These are phyloP conservation scores for Pogona vitticeps DNA, from an alignment of 2,113 vertebrate genomes.

Conservation along the genomic window DNA sequence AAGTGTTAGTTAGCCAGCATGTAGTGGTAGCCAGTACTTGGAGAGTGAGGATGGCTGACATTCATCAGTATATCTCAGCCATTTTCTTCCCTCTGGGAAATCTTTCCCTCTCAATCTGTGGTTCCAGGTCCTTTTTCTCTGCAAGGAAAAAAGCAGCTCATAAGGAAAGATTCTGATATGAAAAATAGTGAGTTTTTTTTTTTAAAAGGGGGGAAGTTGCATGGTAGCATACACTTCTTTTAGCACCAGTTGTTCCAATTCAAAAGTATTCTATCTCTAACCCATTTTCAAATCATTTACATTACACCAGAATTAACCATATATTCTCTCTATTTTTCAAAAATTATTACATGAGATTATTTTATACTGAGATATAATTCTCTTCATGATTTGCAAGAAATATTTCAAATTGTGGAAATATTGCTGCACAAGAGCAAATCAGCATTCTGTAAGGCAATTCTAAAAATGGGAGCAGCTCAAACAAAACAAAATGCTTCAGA, in stretches of 20 bases:
- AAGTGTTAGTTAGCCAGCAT: neutral
- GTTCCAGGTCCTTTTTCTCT: neutral
- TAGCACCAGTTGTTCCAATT: neutral
- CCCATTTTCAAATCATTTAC: neutral
- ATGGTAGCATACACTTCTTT: neutral
- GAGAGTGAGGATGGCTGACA: neutral
- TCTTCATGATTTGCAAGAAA: slow-evolving; percentile 9
- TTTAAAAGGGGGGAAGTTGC: neutral
- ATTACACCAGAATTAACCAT: neutral
- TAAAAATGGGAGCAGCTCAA: no score
- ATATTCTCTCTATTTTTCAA: neutral
- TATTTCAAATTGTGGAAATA: slow-evolving; percentile 2
- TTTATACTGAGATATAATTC: neutral
- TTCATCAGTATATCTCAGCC: neutral
- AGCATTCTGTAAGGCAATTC: no score
- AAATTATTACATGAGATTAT: neutral
- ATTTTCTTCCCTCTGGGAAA: neutral
- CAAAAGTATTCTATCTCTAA: neutral
- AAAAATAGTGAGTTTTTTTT: neutral
- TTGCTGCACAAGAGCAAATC: neutral
- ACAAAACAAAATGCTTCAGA: no score
- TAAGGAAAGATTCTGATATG: no score
- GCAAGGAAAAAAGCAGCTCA: neutral
- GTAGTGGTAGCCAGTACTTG: neutral
- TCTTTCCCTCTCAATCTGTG: neutral